A percentile compares a stretch with the other conserved stretches of the same genome.
Conservation (phyloP, 2,797 vertebrate species). For the Typhlichthys eigenmanni region DNA sequence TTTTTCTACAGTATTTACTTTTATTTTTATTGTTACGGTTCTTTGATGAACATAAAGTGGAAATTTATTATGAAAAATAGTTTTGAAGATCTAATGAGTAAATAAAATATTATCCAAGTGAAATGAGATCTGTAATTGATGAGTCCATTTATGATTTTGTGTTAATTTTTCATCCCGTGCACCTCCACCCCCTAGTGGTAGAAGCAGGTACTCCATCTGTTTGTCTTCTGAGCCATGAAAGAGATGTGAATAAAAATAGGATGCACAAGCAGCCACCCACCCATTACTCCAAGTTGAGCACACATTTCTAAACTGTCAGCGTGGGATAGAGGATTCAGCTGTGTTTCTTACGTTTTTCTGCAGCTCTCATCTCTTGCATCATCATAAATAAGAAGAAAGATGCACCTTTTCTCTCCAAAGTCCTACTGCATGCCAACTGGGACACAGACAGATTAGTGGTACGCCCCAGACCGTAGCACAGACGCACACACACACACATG, state of each 20-base stretch:
- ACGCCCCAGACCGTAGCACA: background rate
- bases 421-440: conserved; percentile 41
- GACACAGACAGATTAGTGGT: conserved; percentile 42
- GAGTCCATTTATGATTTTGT: conserved; percentile 34
- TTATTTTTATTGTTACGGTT: conserved; percentile 88
- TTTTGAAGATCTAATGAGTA: conserved; percentile 87
- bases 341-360: background rate
- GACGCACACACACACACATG: conserved; percentile 27
- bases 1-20: conserved; percentile 87
- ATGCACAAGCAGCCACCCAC: conserved; percentile 5
- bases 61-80: conserved; percentile 88
- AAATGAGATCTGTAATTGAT: conserved; percentile 48
- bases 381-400: conserved; percentile 25
- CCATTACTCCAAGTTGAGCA: background rate
- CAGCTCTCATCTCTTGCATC: conserved; percentile 27
- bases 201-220: conserved; percentile 1
- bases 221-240: conserved; percentile 6
- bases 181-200: conserved; percentile 3
- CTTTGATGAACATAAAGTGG: conserved; percentile 87
- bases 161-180: background rate
- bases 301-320: background rate
- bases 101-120: conserved; percentile 86
- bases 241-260: conserved; percentile 22
- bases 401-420: conserved; percentile 19
- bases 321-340: background rate